A percentile compares a stretch with the other conserved stretches of the same genome.
These are phyloP conservation scores for Molossus molossus DNA, from an alignment of 2,797 vertebrate genomes.

Conservation along the genomic window DNA sequence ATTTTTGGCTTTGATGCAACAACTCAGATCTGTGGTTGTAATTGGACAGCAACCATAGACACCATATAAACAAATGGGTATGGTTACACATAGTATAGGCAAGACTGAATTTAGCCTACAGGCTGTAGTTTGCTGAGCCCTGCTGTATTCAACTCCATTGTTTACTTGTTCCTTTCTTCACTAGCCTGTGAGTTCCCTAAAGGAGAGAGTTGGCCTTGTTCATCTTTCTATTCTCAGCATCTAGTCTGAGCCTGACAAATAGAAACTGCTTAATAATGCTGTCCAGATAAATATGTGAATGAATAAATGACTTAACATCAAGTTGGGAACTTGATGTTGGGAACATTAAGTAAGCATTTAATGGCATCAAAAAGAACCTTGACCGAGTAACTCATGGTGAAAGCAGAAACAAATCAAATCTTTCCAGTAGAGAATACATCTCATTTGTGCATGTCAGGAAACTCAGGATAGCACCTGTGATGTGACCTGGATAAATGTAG, in stretches of 20 bases:
- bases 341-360: background rate
- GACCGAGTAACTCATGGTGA: background rate
- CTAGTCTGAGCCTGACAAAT: background rate
- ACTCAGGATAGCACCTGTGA: background rate
- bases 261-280: background rate
- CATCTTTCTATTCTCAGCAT: conserved; percentile 12
- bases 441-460: background rate
- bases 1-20: background rate
- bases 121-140: background rate
- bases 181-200: background rate
- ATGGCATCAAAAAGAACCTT: background rate
- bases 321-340: conserved; percentile 1
- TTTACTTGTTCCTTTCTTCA: background rate
- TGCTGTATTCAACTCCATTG: background rate
- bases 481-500: background rate
- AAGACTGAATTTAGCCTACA: background rate
- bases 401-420: background rate
- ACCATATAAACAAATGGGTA: background rate
- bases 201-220: background rate
- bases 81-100: background rate
- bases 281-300: background rate
- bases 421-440: background rate
- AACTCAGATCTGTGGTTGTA: background rate
- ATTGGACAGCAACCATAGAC: background rate
- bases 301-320: conserved; percentile 14